Percentiles rank a stretch among this genome's conserved stretches.
Conservation (phyloP, 2,888 invertebrate genomes). For the Trypoxylon attenuatum region DNA sequence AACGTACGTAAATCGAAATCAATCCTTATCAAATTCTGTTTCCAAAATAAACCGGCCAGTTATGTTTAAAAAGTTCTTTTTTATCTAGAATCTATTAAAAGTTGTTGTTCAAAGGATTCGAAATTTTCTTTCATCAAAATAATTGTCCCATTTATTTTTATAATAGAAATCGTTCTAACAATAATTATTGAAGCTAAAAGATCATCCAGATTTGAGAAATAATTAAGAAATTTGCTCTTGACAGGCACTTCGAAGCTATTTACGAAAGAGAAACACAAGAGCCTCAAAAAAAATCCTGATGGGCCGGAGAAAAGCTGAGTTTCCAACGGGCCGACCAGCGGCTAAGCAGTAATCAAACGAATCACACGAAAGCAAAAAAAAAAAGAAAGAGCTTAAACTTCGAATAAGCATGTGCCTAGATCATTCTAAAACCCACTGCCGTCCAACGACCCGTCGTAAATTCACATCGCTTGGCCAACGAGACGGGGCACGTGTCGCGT, state of each 20-base stretch:
- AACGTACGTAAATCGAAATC: slow-evolving; percentile 39
- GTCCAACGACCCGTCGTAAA: slow-evolving; percentile 53
- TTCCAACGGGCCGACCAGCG: slow-evolving; percentile 46
- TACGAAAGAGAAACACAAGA: slow-evolving; percentile 29
- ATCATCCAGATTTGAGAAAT: not conserved
- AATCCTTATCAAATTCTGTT: not conserved
- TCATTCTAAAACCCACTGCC: slow-evolving; percentile 7
- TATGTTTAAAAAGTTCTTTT: not conserved
- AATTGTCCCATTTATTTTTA: not conserved
- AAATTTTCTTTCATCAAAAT: not conserved
- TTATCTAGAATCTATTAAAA: not conserved
- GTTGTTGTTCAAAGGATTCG: not conserved
- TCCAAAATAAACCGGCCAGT: not conserved
- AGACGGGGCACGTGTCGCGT: slow-evolving; percentile 43
- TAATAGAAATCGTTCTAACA: not conserved
- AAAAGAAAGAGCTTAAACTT: not conserved
- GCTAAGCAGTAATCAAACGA: too few relatives aligned
- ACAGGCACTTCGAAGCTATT: slow-evolving; percentile 36
- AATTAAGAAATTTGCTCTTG: slow-evolving; percentile 4
- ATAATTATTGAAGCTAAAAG: too few relatives aligned
- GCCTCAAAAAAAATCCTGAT: slow-evolving; percentile 32
- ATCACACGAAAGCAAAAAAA: slow-evolving; percentile 8
- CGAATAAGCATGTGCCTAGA: not conserved
- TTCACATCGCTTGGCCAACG: slow-evolving; percentile 41
- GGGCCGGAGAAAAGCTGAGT: slow-evolving; percentile 32